phyloP scores from a whole-genome alignment of 1,140 invertebrate genomes.

The Zaprionus tsacasi region DNA sequence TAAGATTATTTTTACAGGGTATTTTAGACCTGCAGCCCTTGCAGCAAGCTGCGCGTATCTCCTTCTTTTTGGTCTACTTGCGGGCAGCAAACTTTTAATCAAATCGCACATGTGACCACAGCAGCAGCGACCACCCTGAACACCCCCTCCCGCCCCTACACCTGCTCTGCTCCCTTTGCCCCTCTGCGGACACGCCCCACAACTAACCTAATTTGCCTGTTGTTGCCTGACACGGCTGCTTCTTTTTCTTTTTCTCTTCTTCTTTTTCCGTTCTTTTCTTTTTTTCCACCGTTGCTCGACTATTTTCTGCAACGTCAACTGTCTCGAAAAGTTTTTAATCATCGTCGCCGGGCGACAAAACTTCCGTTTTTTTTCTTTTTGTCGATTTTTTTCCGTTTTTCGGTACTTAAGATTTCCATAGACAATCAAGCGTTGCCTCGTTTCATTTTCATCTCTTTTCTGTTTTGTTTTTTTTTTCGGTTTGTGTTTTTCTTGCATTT shows the following conservation, averaged over 20 bases:
- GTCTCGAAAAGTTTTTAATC: conserved; percentile 78
- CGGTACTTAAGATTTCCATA: conserved; percentile 57
- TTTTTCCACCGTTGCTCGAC: conserved; percentile 3
- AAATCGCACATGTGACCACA: conserved; percentile 69
- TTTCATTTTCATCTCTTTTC: conserved; percentile 17
- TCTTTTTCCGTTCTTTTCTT: conserved; percentile 22
- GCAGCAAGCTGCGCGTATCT: neutral
- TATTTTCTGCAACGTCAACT: conserved; percentile 71
- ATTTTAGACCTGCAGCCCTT: too few species aligned
- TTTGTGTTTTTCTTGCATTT: neutral
- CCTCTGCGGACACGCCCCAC: conserved; percentile 4
- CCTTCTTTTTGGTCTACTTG: conserved; percentile 13
- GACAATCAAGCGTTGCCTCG: conserved; percentile 23
- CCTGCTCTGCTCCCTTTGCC: neutral
- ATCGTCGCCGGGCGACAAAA: conserved; percentile 60
- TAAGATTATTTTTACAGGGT: too few species aligned
- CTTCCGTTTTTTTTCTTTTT: conserved; percentile 17
- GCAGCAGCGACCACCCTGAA: conserved; percentile 12
- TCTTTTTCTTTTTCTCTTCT: conserved; percentile 18
- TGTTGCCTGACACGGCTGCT: conserved; percentile 33
- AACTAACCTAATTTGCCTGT: conserved; percentile 69
- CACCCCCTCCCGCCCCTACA: neutral
- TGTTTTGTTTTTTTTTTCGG: conserved; percentile 29
- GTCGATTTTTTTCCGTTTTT: conserved; percentile 26
- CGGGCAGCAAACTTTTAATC: conserved; percentile 63